A percentile compares a stretch with the other conserved stretches of the same genome.
Conservation (phyloP, 2,113 vertebrate species). For the Macrotus californicus region DNA sequence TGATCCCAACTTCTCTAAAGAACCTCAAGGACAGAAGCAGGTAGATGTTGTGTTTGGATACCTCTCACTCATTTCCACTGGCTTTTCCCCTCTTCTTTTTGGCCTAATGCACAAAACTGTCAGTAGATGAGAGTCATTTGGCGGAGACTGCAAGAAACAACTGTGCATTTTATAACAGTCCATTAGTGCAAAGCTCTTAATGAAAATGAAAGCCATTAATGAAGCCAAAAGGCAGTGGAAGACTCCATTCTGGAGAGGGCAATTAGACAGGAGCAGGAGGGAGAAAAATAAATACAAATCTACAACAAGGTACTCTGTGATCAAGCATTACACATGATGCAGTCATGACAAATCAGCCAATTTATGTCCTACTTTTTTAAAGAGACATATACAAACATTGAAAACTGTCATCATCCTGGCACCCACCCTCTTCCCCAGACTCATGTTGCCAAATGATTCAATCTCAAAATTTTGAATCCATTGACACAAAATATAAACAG, state of each 20-base stretch:
- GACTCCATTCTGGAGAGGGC: conserved; percentile 73
- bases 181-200: conserved; percentile 82
- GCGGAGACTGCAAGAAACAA: conserved; percentile 75
- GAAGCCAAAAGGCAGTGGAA: conserved; percentile 81
- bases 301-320: conserved; percentile 71
- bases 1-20: neutral
- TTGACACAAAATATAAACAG: conserved; percentile 52
- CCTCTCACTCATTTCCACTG: neutral
- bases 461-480: conserved; percentile 43
- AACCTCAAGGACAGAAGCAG: neutral
- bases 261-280: conserved; percentile 77
- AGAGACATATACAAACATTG: conserved; percentile 34
- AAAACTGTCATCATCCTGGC: neutral
- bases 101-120: conserved; percentile 72
- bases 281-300: conserved; percentile 77
- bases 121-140: conserved; percentile 77
- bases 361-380: conserved; percentile 53
- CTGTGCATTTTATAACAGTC: conserved; percentile 79
- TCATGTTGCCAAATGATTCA: conserved; percentile 52
- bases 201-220: conserved; percentile 84
- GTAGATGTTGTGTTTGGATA: neutral
- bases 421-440: neutral
- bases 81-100: neutral
- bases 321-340: conserved; percentile 66
- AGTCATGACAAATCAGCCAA: conserved; percentile 61